phyloP scores from a whole-genome alignment of 1,140 invertebrate genomes.

The Phymorhynchus buccinoides region DNA sequence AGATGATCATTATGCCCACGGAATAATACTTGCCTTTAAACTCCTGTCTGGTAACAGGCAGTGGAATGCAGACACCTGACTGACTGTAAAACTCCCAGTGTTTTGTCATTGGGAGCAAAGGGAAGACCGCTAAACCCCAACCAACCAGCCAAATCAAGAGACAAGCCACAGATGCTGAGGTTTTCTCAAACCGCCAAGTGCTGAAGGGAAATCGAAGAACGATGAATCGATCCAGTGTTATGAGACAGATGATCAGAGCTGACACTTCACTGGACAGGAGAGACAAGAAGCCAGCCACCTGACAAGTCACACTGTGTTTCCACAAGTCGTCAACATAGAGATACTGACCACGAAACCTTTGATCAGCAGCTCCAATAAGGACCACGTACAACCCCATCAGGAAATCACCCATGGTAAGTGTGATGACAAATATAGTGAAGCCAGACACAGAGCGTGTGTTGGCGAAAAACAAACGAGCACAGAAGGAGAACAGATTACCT shows the following conservation, averaged over 20 bases:
- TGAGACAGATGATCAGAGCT: conserved; percentile 53
- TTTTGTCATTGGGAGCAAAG: conserved; percentile 24
- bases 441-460: conserved; percentile 40
- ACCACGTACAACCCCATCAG: conserved; percentile 65
- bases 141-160: conserved; percentile 36
- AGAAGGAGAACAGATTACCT: conserved; percentile 50
- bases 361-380: conserved; percentile 61
- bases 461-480: conserved; percentile 28
- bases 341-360: conserved; percentile 55
- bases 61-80: conserved; percentile 47
- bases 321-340: conserved; percentile 51
- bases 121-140: conserved; percentile 35
- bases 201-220: conserved; percentile 60
- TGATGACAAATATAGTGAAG: conserved; percentile 49
- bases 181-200: conserved; percentile 32
- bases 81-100: conserved; percentile 49
- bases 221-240: conserved; percentile 52
- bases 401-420: conserved; percentile 57
- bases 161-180: conserved; percentile 32
- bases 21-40: conserved; percentile 46
- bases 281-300: conserved; percentile 56
- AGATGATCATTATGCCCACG: conserved; percentile 46
- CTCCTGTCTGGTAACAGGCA: conserved; percentile 43
- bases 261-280: conserved; percentile 60
- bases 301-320: conserved; percentile 53